A percentile compares a stretch with the other conserved stretches of the same genome.
Evolutionary conservation across 2,888 invertebrate species (phyloP).

Genomic region (Stenodera caucasica): DNA sequence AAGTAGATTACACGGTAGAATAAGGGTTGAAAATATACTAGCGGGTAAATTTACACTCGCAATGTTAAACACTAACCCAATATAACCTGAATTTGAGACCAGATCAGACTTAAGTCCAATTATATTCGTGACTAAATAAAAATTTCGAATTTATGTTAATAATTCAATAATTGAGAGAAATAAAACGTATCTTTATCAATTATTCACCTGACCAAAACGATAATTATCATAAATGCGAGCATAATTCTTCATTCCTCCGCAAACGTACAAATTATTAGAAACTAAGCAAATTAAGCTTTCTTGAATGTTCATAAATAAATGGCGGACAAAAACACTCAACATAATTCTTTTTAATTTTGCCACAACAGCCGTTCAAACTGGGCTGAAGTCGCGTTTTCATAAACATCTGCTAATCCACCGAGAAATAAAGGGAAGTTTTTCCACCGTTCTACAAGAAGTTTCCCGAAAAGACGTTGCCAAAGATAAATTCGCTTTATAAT

Average conservation of each 20-base stretch:
- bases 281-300: slow-evolving; percentile 21
- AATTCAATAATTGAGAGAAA: not conserved
- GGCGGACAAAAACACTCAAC: slow-evolving; percentile 28
- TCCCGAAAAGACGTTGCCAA: slow-evolving; percentile 33
- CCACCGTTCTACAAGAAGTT: slow-evolving; percentile 22
- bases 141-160: not conserved
- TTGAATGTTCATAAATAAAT: slow-evolving; percentile 28
- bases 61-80: not conserved
- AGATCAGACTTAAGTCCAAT: not conserved
- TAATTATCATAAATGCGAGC: slow-evolving; percentile 19
- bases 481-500: slow-evolving; percentile 41
- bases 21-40: not conserved
- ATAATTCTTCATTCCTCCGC: slow-evolving; percentile 8
- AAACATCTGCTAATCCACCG: slow-evolving; percentile 38
- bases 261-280: slow-evolving; percentile 14
- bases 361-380: slow-evolving; percentile 33
- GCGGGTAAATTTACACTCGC: not conserved
- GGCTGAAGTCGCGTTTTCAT: slow-evolving; percentile 33
- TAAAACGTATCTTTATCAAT: too few species aligned
- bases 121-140: too few species aligned
- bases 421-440: slow-evolving; percentile 34
- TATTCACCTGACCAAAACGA: too few species aligned
- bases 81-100: not conserved
- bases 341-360: slow-evolving; percentile 36
- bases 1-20: not conserved